phyloP scores from a whole-genome alignment of 2,797 vertebrate species.

The Gallirallus australis region DNA sequence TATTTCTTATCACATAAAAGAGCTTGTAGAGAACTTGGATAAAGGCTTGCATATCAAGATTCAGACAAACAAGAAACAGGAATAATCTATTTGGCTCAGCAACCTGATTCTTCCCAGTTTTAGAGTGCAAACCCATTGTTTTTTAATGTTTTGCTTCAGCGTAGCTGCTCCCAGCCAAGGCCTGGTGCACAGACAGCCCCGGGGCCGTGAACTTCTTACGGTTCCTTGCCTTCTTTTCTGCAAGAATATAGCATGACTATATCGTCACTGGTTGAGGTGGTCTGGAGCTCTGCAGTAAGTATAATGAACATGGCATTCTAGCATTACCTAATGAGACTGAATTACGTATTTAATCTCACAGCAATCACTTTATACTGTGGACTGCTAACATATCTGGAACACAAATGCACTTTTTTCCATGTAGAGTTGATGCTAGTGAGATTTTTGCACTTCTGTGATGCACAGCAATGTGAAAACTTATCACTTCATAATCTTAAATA shows the following conservation, averaged over 20 bases:
- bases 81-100: background rate
- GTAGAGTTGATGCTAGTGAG: background rate
- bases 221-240: background rate
- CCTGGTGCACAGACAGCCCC: background rate
- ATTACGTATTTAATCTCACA: background rate
- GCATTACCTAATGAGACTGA: background rate
- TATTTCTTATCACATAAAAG: conserved; percentile 34
- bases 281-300: background rate
- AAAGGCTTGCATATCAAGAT: background rate
- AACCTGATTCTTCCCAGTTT: background rate
- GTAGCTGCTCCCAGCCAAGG: conserved; percentile 18
- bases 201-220: background rate
- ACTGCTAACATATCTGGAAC: background rate
- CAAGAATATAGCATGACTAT: background rate
- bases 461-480: background rate
- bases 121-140: background rate
- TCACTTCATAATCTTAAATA: background rate
- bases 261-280: background rate
- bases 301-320: background rate
- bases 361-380: background rate
- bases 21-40: background rate
- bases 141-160: conserved; percentile 44
- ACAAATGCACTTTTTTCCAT: background rate
- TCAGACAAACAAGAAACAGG: background rate
- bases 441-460: background rate